Conservation (phyloP, 1,140 invertebrate species). For the Bombus pascuorum region DNA sequence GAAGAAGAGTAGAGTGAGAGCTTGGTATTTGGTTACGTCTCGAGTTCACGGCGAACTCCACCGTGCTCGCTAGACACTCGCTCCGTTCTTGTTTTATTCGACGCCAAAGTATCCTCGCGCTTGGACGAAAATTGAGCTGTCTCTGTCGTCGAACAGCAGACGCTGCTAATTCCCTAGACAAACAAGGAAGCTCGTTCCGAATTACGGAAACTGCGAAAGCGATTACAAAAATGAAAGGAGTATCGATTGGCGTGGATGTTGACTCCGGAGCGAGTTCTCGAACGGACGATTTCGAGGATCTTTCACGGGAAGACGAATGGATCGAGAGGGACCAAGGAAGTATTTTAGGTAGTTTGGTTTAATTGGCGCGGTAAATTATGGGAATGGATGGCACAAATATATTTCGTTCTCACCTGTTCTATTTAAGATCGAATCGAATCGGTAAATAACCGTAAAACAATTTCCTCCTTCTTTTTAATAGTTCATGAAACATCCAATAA, state of each 20-base stretch:
- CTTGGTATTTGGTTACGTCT: conserved; percentile 45
- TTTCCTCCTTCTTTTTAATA: not conserved
- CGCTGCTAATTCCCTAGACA: conserved; percentile 33
- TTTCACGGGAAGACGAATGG: conserved; percentile 1
- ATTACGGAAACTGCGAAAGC: not conserved
- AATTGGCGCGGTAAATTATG: conserved; percentile 13
- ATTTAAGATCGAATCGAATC: too few species aligned
- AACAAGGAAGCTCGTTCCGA: conserved; percentile 6
- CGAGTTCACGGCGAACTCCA: not conserved
- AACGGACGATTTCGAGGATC: not conserved
- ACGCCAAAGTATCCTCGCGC: not conserved
- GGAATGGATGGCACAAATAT: not conserved
- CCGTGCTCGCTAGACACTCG: conserved; percentile 8
- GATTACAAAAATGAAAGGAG: not conserved
- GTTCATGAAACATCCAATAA: not conserved
- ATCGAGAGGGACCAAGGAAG: not conserved
- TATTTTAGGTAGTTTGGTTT: conserved; percentile 6
- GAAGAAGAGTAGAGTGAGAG: not conserved
- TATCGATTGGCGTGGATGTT: not conserved
- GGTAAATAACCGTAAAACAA: not conserved
- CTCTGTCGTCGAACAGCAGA: conserved; percentile 9
- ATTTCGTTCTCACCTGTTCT: conserved; percentile 2
- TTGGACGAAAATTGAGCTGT: conserved; percentile 23
- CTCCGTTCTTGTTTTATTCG: conserved; percentile 37
- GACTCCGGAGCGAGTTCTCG: not conserved